Evolutionary conservation across 2,113 vertebrate species (phyloP).

Genomic region (Dicrurus megarhynchus): DNA sequence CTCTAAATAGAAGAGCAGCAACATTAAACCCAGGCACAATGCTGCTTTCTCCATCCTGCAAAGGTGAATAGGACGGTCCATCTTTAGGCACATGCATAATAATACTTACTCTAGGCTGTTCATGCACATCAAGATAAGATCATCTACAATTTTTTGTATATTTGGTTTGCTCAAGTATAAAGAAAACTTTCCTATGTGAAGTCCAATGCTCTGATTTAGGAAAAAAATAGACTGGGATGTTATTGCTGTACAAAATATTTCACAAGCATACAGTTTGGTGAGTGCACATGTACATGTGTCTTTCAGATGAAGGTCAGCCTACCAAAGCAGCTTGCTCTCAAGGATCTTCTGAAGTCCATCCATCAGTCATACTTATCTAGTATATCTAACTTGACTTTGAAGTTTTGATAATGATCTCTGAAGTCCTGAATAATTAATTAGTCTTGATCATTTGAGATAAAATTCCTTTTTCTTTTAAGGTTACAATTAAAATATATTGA

Average conservation of each 20-base stretch:
- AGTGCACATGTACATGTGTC: background rate
- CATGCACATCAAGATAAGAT: background rate
- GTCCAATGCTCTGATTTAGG: background rate
- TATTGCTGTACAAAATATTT: background rate
- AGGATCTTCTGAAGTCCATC: background rate
- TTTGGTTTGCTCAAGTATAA: background rate
- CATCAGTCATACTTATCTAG: background rate
- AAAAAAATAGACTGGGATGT: background rate
- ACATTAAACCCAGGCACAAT: background rate
- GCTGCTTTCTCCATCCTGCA: background rate
- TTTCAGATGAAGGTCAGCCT: background rate
- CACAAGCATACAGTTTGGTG: accelerated
- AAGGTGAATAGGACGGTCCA: background rate
- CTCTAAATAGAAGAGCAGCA: background rate
- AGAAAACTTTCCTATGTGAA: background rate
- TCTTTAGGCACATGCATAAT: background rate
- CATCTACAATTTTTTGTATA: background rate
- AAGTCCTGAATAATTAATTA: background rate
- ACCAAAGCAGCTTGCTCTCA: background rate
- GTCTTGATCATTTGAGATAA: background rate
- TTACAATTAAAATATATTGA: background rate
- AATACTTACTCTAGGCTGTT: background rate
- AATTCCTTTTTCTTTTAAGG: background rate
- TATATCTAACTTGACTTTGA: background rate
- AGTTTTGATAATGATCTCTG: background rate